A percentile compares a stretch with the other conserved stretches of the same genome.
phyloP scores from a whole-genome alignment of 2,797 vertebrate species.

The Tenualosa ilisha region DNA sequence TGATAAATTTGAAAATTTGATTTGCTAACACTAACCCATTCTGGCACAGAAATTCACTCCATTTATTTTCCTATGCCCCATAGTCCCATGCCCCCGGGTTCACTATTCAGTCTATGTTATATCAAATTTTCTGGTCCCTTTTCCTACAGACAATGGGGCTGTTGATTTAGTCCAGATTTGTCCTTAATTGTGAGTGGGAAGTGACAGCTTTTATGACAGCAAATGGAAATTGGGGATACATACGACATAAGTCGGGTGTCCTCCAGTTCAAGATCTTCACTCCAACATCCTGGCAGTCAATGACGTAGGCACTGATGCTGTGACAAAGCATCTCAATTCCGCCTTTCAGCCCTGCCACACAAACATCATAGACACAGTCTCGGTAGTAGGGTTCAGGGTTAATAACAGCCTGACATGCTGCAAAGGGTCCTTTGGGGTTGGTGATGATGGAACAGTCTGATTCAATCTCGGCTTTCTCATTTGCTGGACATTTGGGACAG shows the following conservation, averaged over 20 bases:
- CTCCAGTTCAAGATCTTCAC: constrained; percentile 37
- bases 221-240: constrained; percentile 35
- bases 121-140: too few relatives aligned
- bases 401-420: constrained; percentile 26
- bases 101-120: too few relatives aligned
- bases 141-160: too few relatives aligned
- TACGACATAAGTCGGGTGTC: constrained; percentile 53
- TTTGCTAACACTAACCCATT: too few relatives aligned
- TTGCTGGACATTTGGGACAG: constrained; percentile 37
- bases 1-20: too few relatives aligned
- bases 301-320: constrained; percentile 51
- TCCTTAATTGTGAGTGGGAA: too few relatives aligned
- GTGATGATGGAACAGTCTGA: constrained; percentile 55
- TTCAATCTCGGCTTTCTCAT: accelerated
- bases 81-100: too few relatives aligned
- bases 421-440: constrained; percentile 49
- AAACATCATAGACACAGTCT: constrained; percentile 51
- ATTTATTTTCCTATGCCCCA: too few relatives aligned
- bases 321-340: constrained; percentile 30
- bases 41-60: too few relatives aligned
- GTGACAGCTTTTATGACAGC: background rate
- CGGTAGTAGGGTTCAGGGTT: background rate
- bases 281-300: constrained; percentile 45
- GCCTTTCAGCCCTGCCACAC: background rate
- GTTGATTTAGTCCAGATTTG: too few relatives aligned